phyloP scores from a whole-genome alignment of 2,888 invertebrate species.

The Dione juno region DNA sequence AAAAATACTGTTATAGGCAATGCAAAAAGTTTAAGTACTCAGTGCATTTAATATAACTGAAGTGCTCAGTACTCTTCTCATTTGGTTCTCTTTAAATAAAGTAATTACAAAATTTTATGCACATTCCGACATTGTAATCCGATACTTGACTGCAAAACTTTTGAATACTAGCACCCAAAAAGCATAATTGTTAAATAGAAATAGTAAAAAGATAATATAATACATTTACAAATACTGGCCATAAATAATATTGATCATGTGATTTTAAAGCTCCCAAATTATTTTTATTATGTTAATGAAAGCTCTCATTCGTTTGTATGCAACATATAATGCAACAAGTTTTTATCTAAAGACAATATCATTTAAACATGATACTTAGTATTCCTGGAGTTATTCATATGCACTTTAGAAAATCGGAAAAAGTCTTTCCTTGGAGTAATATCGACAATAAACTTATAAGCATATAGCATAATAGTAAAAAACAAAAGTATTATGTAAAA shows the following conservation, averaged over 20 bases:
- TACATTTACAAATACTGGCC: background rate
- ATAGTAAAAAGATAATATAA: background rate
- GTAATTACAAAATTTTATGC: slow-evolving; percentile 8
- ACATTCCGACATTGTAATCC: background rate
- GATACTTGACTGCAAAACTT: slow-evolving; percentile 6
- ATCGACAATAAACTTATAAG: background rate
- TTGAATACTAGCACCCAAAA: background rate
- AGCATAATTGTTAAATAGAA: background rate
- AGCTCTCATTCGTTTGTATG: background rate
- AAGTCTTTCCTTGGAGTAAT: too few species aligned
- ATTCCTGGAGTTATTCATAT: too few species aligned
- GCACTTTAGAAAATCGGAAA: too few species aligned
- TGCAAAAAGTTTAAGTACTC: background rate
- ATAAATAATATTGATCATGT: background rate
- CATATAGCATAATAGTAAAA: background rate
- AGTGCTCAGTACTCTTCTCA: background rate
- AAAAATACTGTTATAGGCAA: background rate
- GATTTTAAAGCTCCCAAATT: background rate
- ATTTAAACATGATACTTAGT: too few species aligned
- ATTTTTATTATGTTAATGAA: background rate
- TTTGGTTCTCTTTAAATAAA: background rate
- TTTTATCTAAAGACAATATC: too few species aligned
- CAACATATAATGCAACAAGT: background rate
- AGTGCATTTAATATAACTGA: slow-evolving; percentile 12
- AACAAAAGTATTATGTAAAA: background rate